Evolutionary conservation across 2,113 vertebrate species (phyloP).

Genomic region (Cynocephalus volans): DNA sequence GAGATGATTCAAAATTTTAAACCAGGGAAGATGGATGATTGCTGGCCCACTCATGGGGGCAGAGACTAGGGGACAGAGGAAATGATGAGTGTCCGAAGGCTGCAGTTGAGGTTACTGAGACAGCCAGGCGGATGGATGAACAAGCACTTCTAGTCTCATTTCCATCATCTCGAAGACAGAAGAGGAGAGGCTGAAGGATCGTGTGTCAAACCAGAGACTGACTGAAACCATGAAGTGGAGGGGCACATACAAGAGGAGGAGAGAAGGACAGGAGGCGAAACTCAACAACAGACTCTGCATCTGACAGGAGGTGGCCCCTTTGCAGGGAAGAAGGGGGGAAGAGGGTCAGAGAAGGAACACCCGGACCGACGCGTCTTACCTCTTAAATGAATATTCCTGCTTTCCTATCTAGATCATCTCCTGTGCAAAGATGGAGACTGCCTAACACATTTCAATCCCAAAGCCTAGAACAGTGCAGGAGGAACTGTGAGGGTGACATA

Average conservation of each 20-base stretch:
- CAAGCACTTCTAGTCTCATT: background rate
- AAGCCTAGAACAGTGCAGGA: background rate
- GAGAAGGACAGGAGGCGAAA: background rate
- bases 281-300: background rate
- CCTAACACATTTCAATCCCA: background rate
- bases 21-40: background rate
- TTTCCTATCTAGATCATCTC: background rate
- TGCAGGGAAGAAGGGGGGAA: background rate
- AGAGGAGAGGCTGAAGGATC: background rate
- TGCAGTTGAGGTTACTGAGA: background rate
- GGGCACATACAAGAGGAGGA: background rate
- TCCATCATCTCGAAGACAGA: no score
- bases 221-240: background rate
- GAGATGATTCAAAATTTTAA: background rate
- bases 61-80: background rate
- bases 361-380: background rate
- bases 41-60: background rate
- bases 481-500: no score
- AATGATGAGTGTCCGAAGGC: background rate
- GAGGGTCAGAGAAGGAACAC: background rate
- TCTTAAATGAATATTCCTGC: background rate
- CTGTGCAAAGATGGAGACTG: background rate
- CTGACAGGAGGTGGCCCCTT: background rate
- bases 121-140: background rate
- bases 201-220: background rate